These are phyloP conservation scores for Riparia riparia DNA, from an alignment of 2,113 vertebrate species.

Conservation along the genomic window DNA sequence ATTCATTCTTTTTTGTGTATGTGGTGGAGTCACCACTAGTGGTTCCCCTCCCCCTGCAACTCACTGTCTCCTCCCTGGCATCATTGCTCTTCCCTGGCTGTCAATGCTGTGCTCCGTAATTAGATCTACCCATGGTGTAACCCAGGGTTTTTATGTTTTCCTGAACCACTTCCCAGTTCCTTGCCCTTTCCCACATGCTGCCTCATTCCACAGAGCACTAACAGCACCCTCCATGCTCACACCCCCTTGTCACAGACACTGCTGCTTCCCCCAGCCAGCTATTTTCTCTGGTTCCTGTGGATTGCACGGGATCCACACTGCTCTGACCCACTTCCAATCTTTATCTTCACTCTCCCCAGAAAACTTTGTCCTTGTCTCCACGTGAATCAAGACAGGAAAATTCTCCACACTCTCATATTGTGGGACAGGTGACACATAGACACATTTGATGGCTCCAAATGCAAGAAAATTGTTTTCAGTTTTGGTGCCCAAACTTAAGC, in stretches of 20 bases:
- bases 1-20: neutral
- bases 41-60: neutral
- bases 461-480: neutral
- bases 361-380: neutral
- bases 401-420: neutral
- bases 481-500: neutral
- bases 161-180: neutral
- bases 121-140: neutral
- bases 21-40: rapidly evolving
- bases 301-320: neutral
- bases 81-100: neutral
- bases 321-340: neutral
- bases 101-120: neutral
- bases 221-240: neutral
- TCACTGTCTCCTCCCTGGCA: neutral
- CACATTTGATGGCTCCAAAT: neutral
- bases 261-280: neutral
- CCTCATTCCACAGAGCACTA: neutral
- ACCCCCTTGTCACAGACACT: neutral
- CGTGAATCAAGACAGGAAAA: neutral
- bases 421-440: neutral
- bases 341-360: neutral
- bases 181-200: neutral
- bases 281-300: rapidly evolving
- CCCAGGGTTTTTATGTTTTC: neutral